Percentiles rank a stretch among this genome's conserved stretches.
Conservation (phyloP, 1,140 invertebrate genomes). For the Trichonephila inaurata region DNA sequence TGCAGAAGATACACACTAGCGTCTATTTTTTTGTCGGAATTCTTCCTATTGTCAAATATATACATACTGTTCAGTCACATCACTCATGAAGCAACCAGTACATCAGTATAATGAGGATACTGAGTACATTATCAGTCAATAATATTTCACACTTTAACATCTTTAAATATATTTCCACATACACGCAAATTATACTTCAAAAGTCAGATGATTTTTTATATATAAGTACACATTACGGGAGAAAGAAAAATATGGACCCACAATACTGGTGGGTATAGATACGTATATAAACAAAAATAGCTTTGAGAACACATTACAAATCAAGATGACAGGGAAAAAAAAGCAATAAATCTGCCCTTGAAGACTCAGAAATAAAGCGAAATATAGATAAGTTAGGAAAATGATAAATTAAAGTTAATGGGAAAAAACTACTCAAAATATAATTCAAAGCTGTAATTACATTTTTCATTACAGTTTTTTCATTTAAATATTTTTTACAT, state of each 20-base stretch:
- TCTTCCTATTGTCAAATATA: slow-evolving; percentile 63
- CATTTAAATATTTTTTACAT: neutral
- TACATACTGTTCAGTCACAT: slow-evolving; percentile 60
- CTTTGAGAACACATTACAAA: neutral
- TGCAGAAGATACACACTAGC: slow-evolving; percentile 74
- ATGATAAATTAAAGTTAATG: slow-evolving; percentile 57
- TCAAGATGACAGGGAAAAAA: neutral
- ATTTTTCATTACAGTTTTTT: slow-evolving; percentile 38
- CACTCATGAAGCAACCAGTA: slow-evolving; percentile 48
- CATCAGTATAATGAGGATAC: slow-evolving; percentile 60
- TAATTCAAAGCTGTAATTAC: slow-evolving; percentile 39
- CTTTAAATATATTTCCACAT: slow-evolving; percentile 66
- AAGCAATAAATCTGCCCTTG: neutral
- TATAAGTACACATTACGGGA: slow-evolving; percentile 67
- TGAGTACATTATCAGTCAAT: slow-evolving; percentile 51
- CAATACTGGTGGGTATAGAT: slow-evolving; percentile 63
- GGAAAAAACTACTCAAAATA: slow-evolving; percentile 50
- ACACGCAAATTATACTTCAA: slow-evolving; percentile 50
- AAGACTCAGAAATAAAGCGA: slow-evolving; percentile 12
- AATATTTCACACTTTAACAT: slow-evolving; percentile 63
- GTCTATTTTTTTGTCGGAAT: slow-evolving; percentile 61
- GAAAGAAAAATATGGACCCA: slow-evolving; percentile 58
- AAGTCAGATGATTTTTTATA: slow-evolving; percentile 51
- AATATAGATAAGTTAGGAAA: slow-evolving; percentile 5
- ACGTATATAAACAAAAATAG: slow-evolving; percentile 52